phyloP scores from a whole-genome alignment of 1,140 invertebrate species.

The Achatina immaculata region DNA sequence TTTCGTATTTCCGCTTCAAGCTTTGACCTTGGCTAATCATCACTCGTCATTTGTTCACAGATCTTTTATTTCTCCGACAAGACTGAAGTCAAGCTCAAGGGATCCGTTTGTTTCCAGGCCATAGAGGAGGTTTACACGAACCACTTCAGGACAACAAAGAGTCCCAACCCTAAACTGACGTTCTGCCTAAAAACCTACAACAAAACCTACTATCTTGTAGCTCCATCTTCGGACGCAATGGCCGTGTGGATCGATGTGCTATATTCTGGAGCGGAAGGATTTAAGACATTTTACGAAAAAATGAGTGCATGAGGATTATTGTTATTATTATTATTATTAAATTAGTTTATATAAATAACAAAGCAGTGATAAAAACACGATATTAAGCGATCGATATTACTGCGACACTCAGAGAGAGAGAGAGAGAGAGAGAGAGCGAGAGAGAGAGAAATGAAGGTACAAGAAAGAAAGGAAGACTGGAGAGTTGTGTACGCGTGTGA shows the following conservation, averaged over 20 bases:
- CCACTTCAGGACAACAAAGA: conserved; percentile 87
- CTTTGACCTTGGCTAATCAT: too few relatives aligned
- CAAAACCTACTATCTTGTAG: conserved; percentile 90
- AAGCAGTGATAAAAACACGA: too few relatives aligned
- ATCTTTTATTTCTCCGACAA: conserved; percentile 93
- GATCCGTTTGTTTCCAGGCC: conserved; percentile 94
- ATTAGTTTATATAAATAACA: too few relatives aligned
- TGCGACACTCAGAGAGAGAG: too few relatives aligned
- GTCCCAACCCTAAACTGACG: conserved; percentile 89
- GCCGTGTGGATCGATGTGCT: conserved; percentile 98
- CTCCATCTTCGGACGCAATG: conserved; percentile 94
- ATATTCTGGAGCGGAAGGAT: conserved; percentile 89
- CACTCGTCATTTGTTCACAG: conserved; percentile 71
- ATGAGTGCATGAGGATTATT: too few relatives aligned
- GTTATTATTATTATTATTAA: too few relatives aligned
- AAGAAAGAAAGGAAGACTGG: too few relatives aligned
- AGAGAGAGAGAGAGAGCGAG: too few relatives aligned
- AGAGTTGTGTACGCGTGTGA: too few relatives aligned
- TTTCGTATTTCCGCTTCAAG: too few relatives aligned
- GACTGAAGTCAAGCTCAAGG: conserved; percentile 87
- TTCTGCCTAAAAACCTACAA: conserved; percentile 97
- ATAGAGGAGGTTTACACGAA: conserved; percentile 98
- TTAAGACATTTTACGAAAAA: conserved; percentile 73
- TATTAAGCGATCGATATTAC: too few relatives aligned
- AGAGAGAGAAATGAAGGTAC: too few relatives aligned